Percentiles rank a stretch among this genome's conserved stretches.
phyloP scores from a whole-genome alignment of 2,888 invertebrate genomes.

The Pelosia muscerda region DNA sequence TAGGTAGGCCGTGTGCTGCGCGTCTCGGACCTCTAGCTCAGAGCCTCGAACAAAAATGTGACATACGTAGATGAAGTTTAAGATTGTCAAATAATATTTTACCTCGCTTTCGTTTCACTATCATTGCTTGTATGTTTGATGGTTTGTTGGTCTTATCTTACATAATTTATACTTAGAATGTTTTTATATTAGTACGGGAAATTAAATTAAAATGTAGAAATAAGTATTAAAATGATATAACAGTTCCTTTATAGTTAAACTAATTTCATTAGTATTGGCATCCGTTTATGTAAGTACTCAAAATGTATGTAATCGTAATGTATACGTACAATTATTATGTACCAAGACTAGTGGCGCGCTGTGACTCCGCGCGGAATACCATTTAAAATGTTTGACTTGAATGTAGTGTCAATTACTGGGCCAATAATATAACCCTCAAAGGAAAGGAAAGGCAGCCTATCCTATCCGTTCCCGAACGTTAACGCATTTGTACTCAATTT shows the following conservation, averaged over 20 bases:
- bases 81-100: too few relatives aligned
- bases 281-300: constrained; percentile 4
- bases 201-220: neutral
- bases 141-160: neutral
- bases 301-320: neutral
- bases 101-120: neutral
- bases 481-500: too few relatives aligned
- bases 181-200: neutral
- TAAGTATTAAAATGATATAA: neutral
- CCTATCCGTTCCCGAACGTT: too few relatives aligned
- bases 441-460: too few relatives aligned
- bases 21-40: too few relatives aligned
- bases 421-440: too few relatives aligned
- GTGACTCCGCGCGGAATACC: neutral
- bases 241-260: constrained; percentile 4
- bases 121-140: neutral
- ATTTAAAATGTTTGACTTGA: too few relatives aligned
- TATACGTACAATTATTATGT: neutral
- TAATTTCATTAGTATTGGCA: neutral
- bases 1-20: too few relatives aligned
- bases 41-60: too few relatives aligned
- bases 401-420: too few relatives aligned
- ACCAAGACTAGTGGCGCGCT: neutral
- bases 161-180: neutral
- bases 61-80: too few relatives aligned